phyloP scores from a whole-genome alignment of 1,140 invertebrate species.

The Adelges cooleyi region DNA sequence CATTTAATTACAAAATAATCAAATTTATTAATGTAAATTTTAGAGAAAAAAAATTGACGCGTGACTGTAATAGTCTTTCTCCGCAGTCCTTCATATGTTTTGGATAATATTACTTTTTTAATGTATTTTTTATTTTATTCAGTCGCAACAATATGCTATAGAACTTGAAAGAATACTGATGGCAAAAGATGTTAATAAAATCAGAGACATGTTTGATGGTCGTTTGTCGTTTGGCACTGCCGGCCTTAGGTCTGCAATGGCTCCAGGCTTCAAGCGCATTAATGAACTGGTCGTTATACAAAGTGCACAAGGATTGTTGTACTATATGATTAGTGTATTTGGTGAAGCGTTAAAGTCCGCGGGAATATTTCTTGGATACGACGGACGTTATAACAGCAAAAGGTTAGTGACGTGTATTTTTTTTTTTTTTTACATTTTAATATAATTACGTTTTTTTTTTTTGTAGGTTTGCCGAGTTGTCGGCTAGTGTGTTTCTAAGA shows the following conservation, averaged over 20 bases:
- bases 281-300: constrained; percentile 97
- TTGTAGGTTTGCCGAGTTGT: constrained; percentile 79
- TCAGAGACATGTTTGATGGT: constrained; percentile 48
- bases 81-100: no score
- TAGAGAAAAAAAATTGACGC: no score
- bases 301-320: constrained; percentile 81
- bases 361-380: constrained; percentile 85
- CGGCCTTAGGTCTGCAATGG: constrained; percentile 83
- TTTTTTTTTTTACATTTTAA: neutral
- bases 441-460: neutral
- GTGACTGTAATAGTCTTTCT: no score
- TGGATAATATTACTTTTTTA: no score
- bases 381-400: constrained; percentile 87
- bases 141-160: constrained; percentile 30
- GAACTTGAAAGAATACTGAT: constrained; percentile 46
- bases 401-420: constrained; percentile 44
- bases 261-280: constrained; percentile 82
- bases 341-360: constrained; percentile 39
- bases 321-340: constrained; percentile 55
- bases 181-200: constrained; percentile 41
- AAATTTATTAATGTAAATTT: no score
- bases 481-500: constrained; percentile 70
- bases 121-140: no score
- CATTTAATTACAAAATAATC: no score
- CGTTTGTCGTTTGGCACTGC: constrained; percentile 80